Conservation (phyloP, 53 echinoderm and acorn worm species). For the Echinometra lucunter region DNA sequence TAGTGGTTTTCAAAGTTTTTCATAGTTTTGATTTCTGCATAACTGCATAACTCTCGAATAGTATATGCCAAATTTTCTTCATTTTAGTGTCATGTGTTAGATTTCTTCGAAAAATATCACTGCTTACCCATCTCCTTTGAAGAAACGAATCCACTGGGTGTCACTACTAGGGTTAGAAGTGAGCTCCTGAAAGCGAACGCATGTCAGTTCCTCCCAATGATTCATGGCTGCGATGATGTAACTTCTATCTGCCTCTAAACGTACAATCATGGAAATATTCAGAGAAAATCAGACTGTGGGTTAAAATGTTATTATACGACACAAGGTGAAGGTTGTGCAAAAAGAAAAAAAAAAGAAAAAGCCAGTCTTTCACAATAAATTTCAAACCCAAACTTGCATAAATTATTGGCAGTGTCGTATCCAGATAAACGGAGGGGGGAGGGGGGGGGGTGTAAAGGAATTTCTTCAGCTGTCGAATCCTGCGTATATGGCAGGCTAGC, state of each 20-base stretch:
- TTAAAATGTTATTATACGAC: not conserved
- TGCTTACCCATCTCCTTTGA: not conserved
- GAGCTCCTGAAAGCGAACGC: not conserved
- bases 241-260: not conserved
- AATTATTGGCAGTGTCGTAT: not conserved
- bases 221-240: not conserved
- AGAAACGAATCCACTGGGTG: not conserved
- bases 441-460: not conserved
- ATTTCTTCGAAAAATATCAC: not conserved
- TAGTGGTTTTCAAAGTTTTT: no score
- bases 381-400: not conserved
- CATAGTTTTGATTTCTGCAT: no score
- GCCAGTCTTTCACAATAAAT: not conserved
- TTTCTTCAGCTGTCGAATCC: not conserved
- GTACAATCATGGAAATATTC: not conserved
- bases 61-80: no score
- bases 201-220: not conserved
- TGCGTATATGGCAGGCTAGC: no score
- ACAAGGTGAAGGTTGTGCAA: not conserved
- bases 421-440: not conserved
- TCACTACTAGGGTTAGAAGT: no score
- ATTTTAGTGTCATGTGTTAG: no score
- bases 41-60: no score
- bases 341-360: no score
- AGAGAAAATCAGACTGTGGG: not conserved